These are phyloP conservation scores for Euphydryas editha DNA, from an alignment of 2,888 invertebrate genomes.

Conservation along the genomic window DNA sequence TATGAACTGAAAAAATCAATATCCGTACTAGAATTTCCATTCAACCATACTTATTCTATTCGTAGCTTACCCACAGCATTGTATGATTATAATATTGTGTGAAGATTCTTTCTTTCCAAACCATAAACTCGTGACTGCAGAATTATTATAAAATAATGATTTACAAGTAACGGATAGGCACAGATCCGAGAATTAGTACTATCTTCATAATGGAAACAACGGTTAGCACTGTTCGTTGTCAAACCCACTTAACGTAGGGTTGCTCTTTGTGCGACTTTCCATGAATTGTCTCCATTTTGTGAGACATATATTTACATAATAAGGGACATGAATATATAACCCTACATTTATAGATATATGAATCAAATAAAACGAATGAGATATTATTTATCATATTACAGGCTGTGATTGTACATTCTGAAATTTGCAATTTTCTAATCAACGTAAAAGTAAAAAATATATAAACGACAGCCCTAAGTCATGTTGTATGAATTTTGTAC, in stretches of 20 bases:
- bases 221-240: constrained; percentile 32
- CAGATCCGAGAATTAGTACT: constrained; percentile 36
- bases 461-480: too few relatives aligned
- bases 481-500: too few relatives aligned
- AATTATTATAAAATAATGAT: constrained; percentile 1
- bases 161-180: constrained; percentile 31
- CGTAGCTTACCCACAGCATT: not conserved
- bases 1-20: not conserved
- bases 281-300: not conserved
- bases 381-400: too few relatives aligned
- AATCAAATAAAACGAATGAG: too few relatives aligned
- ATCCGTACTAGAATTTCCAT: not conserved
- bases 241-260: constrained; percentile 19
- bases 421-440: too few relatives aligned
- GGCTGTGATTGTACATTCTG: too few relatives aligned
- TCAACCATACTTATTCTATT: not conserved
- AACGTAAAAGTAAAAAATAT: too few relatives aligned
- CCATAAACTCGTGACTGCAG: not conserved
- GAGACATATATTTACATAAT: not conserved
- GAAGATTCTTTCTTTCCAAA: not conserved
- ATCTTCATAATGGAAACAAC: constrained; percentile 37
- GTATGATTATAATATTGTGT: not conserved
- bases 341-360: too few relatives aligned
- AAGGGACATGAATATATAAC: not conserved
- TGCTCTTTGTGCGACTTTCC: not conserved